Conservation (phyloP, 2,888 invertebrate genomes). For the Lasioglossum lativentre region DNA sequence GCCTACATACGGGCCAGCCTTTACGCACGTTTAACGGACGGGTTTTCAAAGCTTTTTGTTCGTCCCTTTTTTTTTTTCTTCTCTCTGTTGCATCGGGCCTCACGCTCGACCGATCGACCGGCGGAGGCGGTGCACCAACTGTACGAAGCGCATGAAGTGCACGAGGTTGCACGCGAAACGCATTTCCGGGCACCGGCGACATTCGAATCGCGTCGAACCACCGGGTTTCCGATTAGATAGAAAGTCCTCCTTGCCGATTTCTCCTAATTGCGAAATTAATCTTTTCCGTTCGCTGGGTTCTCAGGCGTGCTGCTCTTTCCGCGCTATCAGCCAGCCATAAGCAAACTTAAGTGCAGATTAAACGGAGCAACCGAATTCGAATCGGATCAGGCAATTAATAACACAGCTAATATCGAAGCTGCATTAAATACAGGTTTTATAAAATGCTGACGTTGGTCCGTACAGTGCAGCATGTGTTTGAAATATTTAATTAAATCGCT, state of each 20-base stretch:
- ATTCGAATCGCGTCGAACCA: slow-evolving; percentile 21
- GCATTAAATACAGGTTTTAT: neutral
- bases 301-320: neutral
- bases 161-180: slow-evolving; percentile 5
- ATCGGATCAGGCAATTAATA: neutral
- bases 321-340: neutral
- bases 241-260: slow-evolving; percentile 32
- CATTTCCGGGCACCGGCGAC: slow-evolving; percentile 12
- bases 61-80: slow-evolving; percentile 8
- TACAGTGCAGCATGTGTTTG: neutral
- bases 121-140: neutral
- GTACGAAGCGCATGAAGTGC: neutral
- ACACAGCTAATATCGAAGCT: neutral
- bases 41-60: slow-evolving; percentile 67
- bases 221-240: slow-evolving; percentile 31
- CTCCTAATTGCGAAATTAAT: slow-evolving; percentile 23
- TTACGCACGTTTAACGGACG: slow-evolving; percentile 72
- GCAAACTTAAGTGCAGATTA: neutral
- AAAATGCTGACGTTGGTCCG: neutral
- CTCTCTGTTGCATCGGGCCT: slow-evolving; percentile 21
- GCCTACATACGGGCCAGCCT: slow-evolving; percentile 72
- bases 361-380: neutral
- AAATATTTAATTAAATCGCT: neutral
- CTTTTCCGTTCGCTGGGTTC: neutral
- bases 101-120: slow-evolving; percentile 28